Evolutionary conservation across 2,797 vertebrate genomes (phyloP), one percentile per base, ranked within the genome.

Genomic region (Masticophis lateralis): DNA sequence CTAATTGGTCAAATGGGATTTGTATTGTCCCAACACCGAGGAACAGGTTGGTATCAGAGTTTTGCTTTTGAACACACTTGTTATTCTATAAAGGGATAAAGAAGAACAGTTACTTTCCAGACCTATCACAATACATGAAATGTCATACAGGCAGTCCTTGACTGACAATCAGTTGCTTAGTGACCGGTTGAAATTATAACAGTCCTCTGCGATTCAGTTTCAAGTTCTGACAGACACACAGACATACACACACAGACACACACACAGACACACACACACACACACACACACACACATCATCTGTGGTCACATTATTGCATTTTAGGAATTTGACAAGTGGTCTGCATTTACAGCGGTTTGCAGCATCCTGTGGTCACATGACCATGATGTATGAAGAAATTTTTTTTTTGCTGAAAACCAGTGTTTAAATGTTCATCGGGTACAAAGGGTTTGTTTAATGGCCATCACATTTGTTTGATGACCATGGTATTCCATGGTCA

Each of bases 1-100:
- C 28, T 95, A 91, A 94, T 83, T 92, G 66, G 55, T 60, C 94
- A 89, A 51, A 53, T 59, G 74, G 16, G 92, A 94, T 93, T 94
- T 91, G 90, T 47, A 57, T 51, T 37, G 16, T 94, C n/a, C 55
- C 63, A 53, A 18, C 25, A 25, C 86, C 89, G 91, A 94, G 86
- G 88, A 63, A 91, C 79, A 1, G 57, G 22, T 28, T 56, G 91
- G n/a, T 83, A 93, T 90, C 66, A 93, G 32, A 43, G 51, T 51
- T 59, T 11, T 20, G 11, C 56, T 92, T 61, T 1, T 63, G 37
- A 91, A 83, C 11, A 11, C 90, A 61, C 57, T 74, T 86, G 57
- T 86, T 92, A 91, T 86, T 94, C 63, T 79, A 86, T 56, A 6
- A 90, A 2, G 56, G 51, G 89, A 74, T 32, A 69, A 93, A 93